Evolutionary conservation across 1,140 invertebrate species (phyloP).

Genomic region (Brachionus plicatilis): DNA sequence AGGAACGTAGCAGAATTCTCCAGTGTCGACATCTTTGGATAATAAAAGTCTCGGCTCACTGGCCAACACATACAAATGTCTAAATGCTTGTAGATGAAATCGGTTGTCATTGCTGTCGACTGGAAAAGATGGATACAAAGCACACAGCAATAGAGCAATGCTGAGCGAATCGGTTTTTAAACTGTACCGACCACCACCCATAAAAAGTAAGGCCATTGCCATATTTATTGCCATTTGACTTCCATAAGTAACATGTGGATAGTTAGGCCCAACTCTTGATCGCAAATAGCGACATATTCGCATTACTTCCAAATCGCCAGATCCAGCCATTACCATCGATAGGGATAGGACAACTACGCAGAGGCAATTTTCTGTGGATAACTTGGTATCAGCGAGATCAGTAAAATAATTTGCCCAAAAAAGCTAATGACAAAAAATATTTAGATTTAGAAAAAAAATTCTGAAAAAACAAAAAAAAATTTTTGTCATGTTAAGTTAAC

Average conservation of each 20-base stretch:
- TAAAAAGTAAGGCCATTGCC: constrained; percentile 81
- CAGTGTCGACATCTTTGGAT: constrained; percentile 74
- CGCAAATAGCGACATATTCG: constrained; percentile 76
- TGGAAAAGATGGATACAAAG: constrained; percentile 93
- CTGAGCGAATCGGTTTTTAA: constrained; percentile 74
- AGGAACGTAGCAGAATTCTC: constrained; percentile 56
- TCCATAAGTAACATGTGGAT: constrained; percentile 71
- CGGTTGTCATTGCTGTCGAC: constrained; percentile 90
- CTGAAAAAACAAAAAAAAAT: too few relatives aligned
- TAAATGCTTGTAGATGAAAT: constrained; percentile 81
- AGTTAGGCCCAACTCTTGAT: constrained; percentile 58
- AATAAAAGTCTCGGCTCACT: constrained; percentile 78
- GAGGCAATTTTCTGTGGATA: constrained; percentile 33
- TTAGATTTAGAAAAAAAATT: not conserved
- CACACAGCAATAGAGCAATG: constrained; percentile 78
- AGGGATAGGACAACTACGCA: constrained; percentile 32
- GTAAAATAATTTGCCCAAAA: constrained; percentile 38
- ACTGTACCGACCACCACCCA: constrained; percentile 81
- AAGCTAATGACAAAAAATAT: not conserved
- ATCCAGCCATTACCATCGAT: constrained; percentile 75
- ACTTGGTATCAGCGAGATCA: not conserved
- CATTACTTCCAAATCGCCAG: constrained; percentile 79
- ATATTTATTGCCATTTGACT: constrained; percentile 88
- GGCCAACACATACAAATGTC: constrained; percentile 89
- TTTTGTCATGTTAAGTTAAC: too few relatives aligned